Evolutionary conservation across 2,113 vertebrate species (phyloP).

Genomic region (Ictalurus furcatus): DNA sequence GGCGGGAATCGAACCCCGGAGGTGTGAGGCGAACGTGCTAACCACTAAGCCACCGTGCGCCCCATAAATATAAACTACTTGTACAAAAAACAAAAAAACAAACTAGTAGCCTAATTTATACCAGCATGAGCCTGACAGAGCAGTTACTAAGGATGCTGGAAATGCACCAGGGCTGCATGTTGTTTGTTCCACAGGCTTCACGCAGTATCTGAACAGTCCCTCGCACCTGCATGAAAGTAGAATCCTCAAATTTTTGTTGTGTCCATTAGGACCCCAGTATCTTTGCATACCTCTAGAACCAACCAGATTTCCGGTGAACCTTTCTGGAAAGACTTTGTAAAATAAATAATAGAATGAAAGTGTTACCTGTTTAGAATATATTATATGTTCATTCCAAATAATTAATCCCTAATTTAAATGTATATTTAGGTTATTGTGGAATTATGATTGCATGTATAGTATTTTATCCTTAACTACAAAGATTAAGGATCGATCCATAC

Average conservation of each 20-base stretch:
- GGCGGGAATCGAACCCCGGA: too few species aligned
- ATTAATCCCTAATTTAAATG: not conserved
- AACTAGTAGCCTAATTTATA: not conserved
- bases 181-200: not conserved
- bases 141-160: not conserved
- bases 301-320: not conserved
- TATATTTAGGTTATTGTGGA: not conserved
- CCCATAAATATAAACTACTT: not conserved
- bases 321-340: not conserved
- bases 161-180: not conserved
- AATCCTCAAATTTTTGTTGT: too few species aligned
- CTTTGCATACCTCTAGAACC: not conserved
- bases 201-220: not conserved
- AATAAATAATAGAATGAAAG: too few species aligned
- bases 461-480: not conserved
- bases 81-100: not conserved
- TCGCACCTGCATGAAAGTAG: not conserved
- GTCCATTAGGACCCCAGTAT: too few species aligned
- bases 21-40: too few species aligned
- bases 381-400: not conserved
- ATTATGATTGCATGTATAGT: not conserved
- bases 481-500: not conserved
- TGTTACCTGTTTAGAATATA: not conserved
- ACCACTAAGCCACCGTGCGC: too few species aligned
- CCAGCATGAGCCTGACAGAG: not conserved